Evolutionary conservation across 2,797 vertebrate genomes (phyloP).

Genomic region (Notoglanidium macrostoma): DNA sequence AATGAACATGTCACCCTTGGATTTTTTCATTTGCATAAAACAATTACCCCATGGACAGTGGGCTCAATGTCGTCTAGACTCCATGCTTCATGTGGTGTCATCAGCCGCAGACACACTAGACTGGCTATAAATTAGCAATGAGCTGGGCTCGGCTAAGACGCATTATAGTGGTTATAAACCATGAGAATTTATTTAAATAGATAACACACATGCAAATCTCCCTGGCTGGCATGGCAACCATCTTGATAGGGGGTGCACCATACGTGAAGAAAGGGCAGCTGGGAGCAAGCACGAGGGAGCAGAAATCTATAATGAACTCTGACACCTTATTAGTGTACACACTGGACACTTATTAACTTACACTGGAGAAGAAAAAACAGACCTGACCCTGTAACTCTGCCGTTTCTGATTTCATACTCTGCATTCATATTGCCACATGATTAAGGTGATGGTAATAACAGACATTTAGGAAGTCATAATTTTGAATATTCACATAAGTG

Average conservation of each 20-base stretch:
- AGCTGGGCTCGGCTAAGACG: constrained; percentile 84
- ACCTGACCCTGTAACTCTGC: constrained; percentile 34
- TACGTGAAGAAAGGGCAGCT: constrained; percentile 83
- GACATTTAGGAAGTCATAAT: constrained; percentile 14
- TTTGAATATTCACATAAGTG: constrained; percentile 27
- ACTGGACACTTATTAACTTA: constrained; percentile 84
- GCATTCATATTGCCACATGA: constrained; percentile 32
- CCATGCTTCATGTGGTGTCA: constrained; percentile 86
- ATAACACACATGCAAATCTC: constrained; percentile 92
- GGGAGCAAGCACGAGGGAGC: constrained; percentile 71
- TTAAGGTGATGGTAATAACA: constrained; percentile 42
- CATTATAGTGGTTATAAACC: constrained; percentile 90
- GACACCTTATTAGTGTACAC: constrained; percentile 80
- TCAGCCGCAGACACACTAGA: constrained; percentile 86
- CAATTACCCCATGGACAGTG: constrained; percentile 84
- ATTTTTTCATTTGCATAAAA: constrained; percentile 88
- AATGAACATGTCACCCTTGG: constrained; percentile 76
- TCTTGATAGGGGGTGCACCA: constrained; percentile 89
- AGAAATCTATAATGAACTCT: constrained; percentile 79
- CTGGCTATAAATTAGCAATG: constrained; percentile 93
- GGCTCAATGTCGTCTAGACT: constrained; percentile 91
- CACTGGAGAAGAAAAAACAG: constrained; percentile 67
- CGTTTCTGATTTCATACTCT: constrained; percentile 33
- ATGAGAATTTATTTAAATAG: constrained; percentile 96
- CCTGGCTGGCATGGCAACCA: constrained; percentile 86